Percentiles rank a stretch among this genome's conserved stretches.
Evolutionary conservation across 2,888 invertebrate genomes (phyloP).

Genomic region (Anthophora plumipes): DNA sequence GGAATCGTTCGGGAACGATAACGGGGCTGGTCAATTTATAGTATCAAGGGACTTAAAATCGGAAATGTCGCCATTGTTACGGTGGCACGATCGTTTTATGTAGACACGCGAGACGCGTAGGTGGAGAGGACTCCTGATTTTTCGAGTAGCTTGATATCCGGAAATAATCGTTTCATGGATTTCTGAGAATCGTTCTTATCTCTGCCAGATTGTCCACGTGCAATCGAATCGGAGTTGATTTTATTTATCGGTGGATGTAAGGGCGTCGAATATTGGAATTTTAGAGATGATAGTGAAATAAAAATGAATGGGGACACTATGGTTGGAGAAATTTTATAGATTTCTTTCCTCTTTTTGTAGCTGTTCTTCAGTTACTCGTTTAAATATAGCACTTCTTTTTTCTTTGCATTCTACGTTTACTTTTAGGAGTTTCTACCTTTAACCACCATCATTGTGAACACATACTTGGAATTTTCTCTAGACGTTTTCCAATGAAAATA

Average conservation of each 20-base stretch:
- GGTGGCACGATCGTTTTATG: not conserved
- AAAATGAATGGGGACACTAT: too few species aligned
- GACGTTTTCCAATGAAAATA: too few species aligned
- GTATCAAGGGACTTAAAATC: slow-evolving; percentile 51
- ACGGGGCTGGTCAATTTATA: slow-evolving; percentile 61
- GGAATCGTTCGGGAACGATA: slow-evolving; percentile 56
- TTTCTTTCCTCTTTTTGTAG: too few species aligned
- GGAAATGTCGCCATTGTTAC: slow-evolving; percentile 33
- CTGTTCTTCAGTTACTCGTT: too few species aligned
- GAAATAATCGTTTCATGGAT: slow-evolving; percentile 23
- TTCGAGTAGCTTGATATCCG: not conserved
- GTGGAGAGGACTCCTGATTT: not conserved
- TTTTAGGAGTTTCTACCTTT: too few species aligned
- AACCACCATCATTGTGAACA: too few species aligned
- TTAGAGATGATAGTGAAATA: not conserved
- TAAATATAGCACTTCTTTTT: too few species aligned
- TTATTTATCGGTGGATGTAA: not conserved
- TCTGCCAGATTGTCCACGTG: too few species aligned
- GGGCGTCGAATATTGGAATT: not conserved
- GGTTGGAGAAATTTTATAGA: too few species aligned
- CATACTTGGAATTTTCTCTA: too few species aligned
- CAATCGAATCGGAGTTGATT: not conserved
- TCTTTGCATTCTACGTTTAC: too few species aligned
- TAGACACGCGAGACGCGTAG: slow-evolving; percentile 22
- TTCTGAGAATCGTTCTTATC: not conserved